Base-by-base conservation (phyloP, 2,888 invertebrate species). In the Acronicta aceris region DNA sequence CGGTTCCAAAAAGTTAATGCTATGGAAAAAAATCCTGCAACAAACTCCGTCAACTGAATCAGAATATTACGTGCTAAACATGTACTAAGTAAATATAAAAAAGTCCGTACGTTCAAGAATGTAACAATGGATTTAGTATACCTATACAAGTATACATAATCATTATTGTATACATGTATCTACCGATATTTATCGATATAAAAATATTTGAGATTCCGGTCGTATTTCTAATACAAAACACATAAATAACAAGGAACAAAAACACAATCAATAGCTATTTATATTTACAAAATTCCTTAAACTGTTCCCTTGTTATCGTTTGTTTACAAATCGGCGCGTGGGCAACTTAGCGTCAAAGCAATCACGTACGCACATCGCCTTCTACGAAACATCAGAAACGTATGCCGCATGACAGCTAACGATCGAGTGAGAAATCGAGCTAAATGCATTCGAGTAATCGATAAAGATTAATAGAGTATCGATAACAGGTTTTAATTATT, bases 291-390 rank as follows among this genome's bases (percentile, higher is more conserved):
- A 73, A 78, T 77, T 64, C 67, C 76, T 59, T 65, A 27, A 59
- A 65, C 65, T 59, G 59, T 58, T 57, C 49, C 59, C 46, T 54
- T 48, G 27, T 58, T 62, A 63, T 55, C 42, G 71, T 47, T 73
- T 77, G 76, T 77, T 76, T 71, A 61, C 59, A 43, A 15, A 62
- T 7, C 63, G 55, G 43, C 79, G 74, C 77, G 74, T 74, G 77
- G 79, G 77, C 79, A 77, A 15, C 21, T 33, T 43, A 45, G 58
- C 59, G 46, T 41, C 58, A 13, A 71, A 66, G 67, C 54, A 65
- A 67, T 65, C 76, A 70, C 69, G 65, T 59, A 71, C 76, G 74
- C 79, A 78, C 51, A 49, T 63, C 12, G 51, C n/a, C 27, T 78
- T 76, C 79, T 45, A 12, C 66, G 79, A 78, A 77, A 53, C 41